phyloP scores from a whole-genome alignment of 2,888 invertebrate species.

The Argynnis bischoffii region DNA sequence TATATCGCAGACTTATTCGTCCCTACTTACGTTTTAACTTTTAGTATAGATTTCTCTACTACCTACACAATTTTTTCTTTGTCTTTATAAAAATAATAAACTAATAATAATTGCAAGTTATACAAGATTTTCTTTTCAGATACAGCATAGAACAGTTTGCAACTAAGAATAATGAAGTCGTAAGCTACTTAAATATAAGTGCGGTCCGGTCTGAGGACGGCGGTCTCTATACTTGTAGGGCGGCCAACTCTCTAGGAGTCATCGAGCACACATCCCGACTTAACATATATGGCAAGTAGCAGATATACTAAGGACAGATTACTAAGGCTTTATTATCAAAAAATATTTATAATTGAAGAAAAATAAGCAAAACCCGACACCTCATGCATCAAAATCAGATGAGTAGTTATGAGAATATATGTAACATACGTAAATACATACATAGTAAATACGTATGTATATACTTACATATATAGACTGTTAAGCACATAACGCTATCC shows the following conservation, averaged over 20 bases:
- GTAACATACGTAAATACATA: too few species aligned
- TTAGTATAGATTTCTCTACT: too few species aligned
- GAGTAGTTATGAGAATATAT: too few species aligned
- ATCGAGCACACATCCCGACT: slow-evolving; percentile 89
- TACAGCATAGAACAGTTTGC: slow-evolving; percentile 93
- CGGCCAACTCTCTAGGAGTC: slow-evolving; percentile 88
- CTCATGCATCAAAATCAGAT: too few species aligned
- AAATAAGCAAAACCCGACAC: too few species aligned
- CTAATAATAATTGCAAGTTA: background rate
- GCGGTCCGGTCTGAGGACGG: slow-evolving; percentile 91
- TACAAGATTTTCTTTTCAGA: slow-evolving; percentile 46
- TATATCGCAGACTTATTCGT: too few species aligned
- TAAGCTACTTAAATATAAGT: slow-evolving; percentile 92
- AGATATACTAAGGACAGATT: background rate
- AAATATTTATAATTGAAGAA: too few species aligned
- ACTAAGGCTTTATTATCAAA: too few species aligned
- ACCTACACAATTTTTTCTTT: too few species aligned
- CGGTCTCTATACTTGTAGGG: slow-evolving; percentile 92
- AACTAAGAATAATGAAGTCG: slow-evolving; percentile 90
- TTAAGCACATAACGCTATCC: background rate
- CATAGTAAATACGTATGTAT: background rate
- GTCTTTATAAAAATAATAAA: background rate
- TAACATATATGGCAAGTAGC: slow-evolving; percentile 89
- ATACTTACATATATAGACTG: background rate
- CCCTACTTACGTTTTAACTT: too few species aligned